Percentiles rank a stretch among this genome's conserved stretches.
These are phyloP conservation scores for Podocnemis expansa DNA, from an alignment of 2,113 vertebrate genomes.

Conservation along the genomic window DNA sequence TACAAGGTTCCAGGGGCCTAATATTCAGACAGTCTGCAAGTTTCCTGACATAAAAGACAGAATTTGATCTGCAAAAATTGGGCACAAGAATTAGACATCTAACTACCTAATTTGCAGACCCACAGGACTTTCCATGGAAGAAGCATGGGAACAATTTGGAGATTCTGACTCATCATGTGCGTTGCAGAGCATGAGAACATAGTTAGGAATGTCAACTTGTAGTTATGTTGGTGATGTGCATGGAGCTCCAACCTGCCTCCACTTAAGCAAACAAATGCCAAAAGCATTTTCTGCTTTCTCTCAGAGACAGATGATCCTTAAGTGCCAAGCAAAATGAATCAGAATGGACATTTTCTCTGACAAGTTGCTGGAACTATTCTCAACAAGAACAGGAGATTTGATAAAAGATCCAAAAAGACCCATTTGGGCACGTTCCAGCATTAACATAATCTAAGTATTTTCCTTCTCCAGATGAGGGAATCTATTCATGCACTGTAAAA, in stretches of 20 bases:
- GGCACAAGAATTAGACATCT: background rate
- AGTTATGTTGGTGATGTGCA: background rate
- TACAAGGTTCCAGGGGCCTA: background rate
- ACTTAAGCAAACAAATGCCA: accelerated
- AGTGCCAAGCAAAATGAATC: background rate
- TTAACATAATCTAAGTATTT: background rate
- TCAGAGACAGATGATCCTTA: background rate
- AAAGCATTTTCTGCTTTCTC: background rate
- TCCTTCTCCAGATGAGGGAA: background rate
- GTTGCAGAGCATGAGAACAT: accelerated
- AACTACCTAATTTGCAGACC: background rate
- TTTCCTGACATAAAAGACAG: accelerated
- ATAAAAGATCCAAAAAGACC: background rate
- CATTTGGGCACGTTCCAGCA: background rate
- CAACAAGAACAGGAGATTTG: background rate
- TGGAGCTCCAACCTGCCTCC: background rate
- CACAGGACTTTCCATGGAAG: background rate
- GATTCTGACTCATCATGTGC: accelerated
- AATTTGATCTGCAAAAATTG: background rate
- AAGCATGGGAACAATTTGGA: background rate
- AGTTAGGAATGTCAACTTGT: accelerated
- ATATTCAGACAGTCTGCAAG: background rate
- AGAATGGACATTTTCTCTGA: background rate
- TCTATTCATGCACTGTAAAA: no score
- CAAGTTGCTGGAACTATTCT: background rate